Evolutionary conservation across 2,888 invertebrate genomes (phyloP), one percentile per base, ranked within the genome.

Genomic region (Drosophila merina): DNA sequence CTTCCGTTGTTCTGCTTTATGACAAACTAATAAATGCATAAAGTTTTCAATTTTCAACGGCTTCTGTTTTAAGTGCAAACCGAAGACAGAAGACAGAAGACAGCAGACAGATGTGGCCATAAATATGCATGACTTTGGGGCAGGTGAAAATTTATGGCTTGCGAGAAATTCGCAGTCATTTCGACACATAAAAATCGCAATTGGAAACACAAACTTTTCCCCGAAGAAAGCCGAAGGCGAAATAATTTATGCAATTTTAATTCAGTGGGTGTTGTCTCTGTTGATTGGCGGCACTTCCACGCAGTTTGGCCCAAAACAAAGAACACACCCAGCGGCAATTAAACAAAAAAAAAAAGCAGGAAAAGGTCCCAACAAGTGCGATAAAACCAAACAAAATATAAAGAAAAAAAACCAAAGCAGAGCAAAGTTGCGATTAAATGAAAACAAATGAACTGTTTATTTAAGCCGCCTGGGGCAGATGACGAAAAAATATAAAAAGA

Each of bases 11-110:
- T 60, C 62, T 68, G 66, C 66, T 79, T 84, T 90, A 89, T 88
- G 85, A 74, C 89, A 79, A 77, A 76, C 84, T 88, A 89, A 89
- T 89, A 90, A 90, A 90, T 90, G 90, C 89, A 89, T 89, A 89
- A 89, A 89, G 77, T 82, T 79, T 87, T 88, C 64, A 71, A 78
- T 84, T 88, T 86, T 82, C 86, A 81, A 74, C 80, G 71, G 89
- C 90, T 90, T 86, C 90, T 80, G 90, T 84, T 79, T 50, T 38
- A 38, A 42, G 42, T 57, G 48, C 52, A 52, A 54, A 44, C 36
- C 52, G 59, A 44, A 50, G 60, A 50, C 62, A 20, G 59, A 44
- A 50, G 60, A 50, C 62, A 20, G 20, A 20, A 20, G 20, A 20
- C 20, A 20, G 20, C 1, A 50, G 60, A 50, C 62, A 56, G 40